Evolutionary conservation across 2,797 vertebrate species (phyloP), one percentile per base, ranked within the genome.

Genomic region (Typhlichthys subterraneus): DNA sequence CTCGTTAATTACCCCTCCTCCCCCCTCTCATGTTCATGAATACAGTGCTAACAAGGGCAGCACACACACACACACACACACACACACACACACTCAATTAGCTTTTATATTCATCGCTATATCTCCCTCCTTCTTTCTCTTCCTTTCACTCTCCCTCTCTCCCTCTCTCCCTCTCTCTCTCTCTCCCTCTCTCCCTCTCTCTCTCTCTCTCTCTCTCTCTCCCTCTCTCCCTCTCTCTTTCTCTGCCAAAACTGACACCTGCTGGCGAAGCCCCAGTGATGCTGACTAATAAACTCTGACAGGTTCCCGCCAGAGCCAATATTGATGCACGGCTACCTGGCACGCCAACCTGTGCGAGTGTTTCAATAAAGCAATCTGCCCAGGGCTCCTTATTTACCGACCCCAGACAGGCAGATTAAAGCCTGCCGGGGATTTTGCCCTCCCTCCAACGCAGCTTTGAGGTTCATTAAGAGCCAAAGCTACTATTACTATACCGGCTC

Each of bases 201-300:
- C 23, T 8, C 12, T n/a, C 23, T 8, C 47, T 42, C 53, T 31
- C 10, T 45, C 15, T 29, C 12, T 55, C 46, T 53, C 38, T 12
- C 1, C 52, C 11, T 61, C 45, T 74, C 71, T 73, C 31, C n/a
- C 67, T 72, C 64, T 67, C 68, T 69, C 73, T 69, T 74, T 72
- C 81, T 76, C 82, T 83, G 82, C 79, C 81, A 83, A 70, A 80
- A 84, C 85, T 81, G 84, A 89, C 86, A 90, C 88, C 80, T 85
- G 83, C 85, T 87, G 88, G 85, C 82, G 75, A 83, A 86, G 81
- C 73, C 83, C 81, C 81, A 80, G 80, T 86, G 83, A 88, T 85
- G 77, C 78, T 72, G 76, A 85, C 80, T 90, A 91, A 91, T 91
- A 90, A 89, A 89, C 85, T 81, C 77, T 85, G 88, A 90, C 89